Conservation (phyloP, 2,113 vertebrate genomes). For the Xyliphius kryptos region DNA sequence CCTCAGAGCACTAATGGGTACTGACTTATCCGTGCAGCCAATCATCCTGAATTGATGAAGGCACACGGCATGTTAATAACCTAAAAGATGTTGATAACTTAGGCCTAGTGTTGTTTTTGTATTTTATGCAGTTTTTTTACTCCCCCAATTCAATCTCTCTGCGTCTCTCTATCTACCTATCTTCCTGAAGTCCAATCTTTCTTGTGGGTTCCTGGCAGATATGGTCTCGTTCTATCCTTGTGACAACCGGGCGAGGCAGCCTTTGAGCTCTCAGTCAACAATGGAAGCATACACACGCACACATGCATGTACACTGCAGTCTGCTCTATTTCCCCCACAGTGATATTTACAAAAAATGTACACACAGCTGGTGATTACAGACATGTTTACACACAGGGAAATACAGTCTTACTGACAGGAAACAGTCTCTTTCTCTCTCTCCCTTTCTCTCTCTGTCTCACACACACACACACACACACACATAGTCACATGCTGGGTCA, state of each 20-base stretch:
- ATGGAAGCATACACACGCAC: slow-evolving; percentile 36
- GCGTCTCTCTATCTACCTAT: too few species aligned
- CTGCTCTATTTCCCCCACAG: slow-evolving; percentile 20
- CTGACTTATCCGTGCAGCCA: too few species aligned
- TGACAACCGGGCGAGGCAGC: slow-evolving; percentile 44
- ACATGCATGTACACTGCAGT: slow-evolving; percentile 31
- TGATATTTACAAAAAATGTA: too few species aligned
- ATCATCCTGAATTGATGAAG: too few species aligned
- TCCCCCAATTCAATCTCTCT: too few species aligned
- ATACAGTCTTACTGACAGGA: slow-evolving; percentile 13
- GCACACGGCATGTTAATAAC: too few species aligned
- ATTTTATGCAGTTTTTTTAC: too few species aligned
- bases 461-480: slow-evolving; percentile 19
- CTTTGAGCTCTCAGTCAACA: slow-evolving; percentile 49
- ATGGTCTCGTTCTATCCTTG: slow-evolving; percentile 45
- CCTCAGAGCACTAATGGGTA: too few species aligned
- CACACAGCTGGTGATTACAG: slow-evolving; percentile 26
- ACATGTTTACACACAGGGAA: slow-evolving; percentile 14
- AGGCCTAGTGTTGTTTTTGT: too few species aligned
- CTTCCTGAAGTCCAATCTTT: too few species aligned
- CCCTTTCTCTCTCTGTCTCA: background rate
- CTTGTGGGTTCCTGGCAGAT: slow-evolving; percentile 48
- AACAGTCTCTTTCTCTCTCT: slow-evolving; percentile 19
- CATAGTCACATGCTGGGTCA: slow-evolving; percentile 29
- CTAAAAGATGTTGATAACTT: too few species aligned